Evolutionary conservation across 2,888 invertebrate species (phyloP).

Genomic region (Campoplex capitator): DNA sequence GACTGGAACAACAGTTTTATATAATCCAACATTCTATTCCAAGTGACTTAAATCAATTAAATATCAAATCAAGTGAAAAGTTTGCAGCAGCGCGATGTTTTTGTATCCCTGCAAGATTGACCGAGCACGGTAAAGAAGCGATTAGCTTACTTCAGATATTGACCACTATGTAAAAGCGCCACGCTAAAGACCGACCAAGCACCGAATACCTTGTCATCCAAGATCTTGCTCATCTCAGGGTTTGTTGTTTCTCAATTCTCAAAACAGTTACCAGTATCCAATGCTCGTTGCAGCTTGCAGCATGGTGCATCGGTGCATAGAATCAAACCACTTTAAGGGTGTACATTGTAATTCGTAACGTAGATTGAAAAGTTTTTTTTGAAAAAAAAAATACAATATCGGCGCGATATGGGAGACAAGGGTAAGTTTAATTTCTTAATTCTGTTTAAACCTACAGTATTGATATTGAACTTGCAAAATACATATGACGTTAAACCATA

Average conservation of each 20-base stretch:
- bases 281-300: conserved; percentile 53
- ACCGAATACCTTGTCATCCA: neutral
- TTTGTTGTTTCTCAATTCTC: neutral
- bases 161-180: neutral
- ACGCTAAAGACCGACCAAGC: neutral
- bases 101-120: neutral
- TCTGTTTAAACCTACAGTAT: neutral
- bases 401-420: conserved; percentile 76
- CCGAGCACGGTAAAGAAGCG: neutral
- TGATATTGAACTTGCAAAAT: neutral
- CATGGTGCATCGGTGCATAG: conserved; percentile 51
- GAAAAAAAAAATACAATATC: conserved; percentile 46
- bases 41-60: neutral
- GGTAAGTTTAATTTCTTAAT: conserved; percentile 65
- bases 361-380: conserved; percentile 50
- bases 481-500: neutral
- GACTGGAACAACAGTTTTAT: neutral
- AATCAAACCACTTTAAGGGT: conserved; percentile 15
- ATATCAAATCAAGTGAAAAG: neutral
- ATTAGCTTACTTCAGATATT: neutral
- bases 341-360: conserved; percentile 46
- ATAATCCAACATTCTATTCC: too few relatives aligned
- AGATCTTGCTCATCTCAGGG: neutral
- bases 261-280: conserved; percentile 39
- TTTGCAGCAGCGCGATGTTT: neutral